phyloP scores from a whole-genome alignment of 2,888 invertebrate genomes.

The Pasiphila rectangulata region DNA sequence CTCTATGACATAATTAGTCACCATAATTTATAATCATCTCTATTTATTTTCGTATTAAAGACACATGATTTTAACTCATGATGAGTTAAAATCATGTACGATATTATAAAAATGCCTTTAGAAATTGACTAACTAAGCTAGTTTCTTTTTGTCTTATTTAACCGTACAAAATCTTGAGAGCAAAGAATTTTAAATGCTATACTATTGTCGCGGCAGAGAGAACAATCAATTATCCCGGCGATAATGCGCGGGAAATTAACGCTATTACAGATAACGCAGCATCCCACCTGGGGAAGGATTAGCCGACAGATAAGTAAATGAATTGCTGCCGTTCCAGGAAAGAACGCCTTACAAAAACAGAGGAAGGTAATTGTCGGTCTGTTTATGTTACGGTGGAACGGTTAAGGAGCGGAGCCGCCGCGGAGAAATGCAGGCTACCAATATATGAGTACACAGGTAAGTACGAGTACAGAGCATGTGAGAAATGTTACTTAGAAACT shows the following conservation, averaged over 20 bases:
- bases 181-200: conserved; percentile 32
- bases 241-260: conserved; percentile 68
- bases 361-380: conserved; percentile 41
- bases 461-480: not conserved
- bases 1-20: no score
- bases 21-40: no score
- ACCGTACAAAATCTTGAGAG: no score
- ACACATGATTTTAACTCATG: no score
- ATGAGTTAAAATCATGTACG: no score
- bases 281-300: conserved; percentile 70
- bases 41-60: no score
- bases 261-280: conserved; percentile 58
- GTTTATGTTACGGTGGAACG: conserved; percentile 9
- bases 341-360: conserved; percentile 58
- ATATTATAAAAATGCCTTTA: no score
- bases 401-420: conserved; percentile 6
- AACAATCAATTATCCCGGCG: conserved; percentile 63
- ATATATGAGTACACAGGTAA: conserved; percentile 1
- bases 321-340: conserved; percentile 64
- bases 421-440: no score
- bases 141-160: no score
- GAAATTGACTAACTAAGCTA: no score
- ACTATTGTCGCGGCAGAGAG: conserved; percentile 19
- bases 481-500: no score
- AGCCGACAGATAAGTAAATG: conserved; percentile 67